Evolutionary conservation across 2,888 invertebrate species (phyloP).

Genomic region (Halocaridina rubra): DNA sequence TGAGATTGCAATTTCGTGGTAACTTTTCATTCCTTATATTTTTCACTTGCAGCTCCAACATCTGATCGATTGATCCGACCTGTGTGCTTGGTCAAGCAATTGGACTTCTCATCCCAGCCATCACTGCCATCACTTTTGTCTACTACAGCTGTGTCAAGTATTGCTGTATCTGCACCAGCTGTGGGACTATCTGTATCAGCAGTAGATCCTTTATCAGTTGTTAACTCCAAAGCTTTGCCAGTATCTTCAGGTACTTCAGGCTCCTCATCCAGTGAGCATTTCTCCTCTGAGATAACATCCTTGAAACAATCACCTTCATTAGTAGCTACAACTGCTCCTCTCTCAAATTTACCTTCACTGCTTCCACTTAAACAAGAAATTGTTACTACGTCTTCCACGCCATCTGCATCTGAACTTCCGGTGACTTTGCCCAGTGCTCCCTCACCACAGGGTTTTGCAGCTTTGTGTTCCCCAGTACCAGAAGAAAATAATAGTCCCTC

Average conservation of each 20-base stretch:
- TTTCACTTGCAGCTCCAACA: conserved; percentile 28
- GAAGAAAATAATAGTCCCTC: conserved; percentile 11
- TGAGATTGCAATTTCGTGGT: too few relatives aligned
- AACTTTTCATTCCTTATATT: too few relatives aligned
- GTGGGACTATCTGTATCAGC: not conserved
- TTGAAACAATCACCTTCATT: not conserved
- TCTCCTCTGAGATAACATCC: not conserved
- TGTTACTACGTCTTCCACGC: conserved; percentile 21
- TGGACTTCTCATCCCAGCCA: conserved; percentile 42
- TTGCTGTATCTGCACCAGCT: not conserved
- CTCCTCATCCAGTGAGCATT: not conserved
- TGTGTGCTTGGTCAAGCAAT: conserved; percentile 58
- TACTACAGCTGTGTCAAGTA: conserved; percentile 1
- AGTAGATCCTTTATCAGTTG: not conserved
- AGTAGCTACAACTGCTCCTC: not conserved
- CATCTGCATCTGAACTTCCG: not conserved
- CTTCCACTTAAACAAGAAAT: conserved; percentile 15
- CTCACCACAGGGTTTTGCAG: conserved; percentile 46
- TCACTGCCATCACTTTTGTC: conserved; percentile 25
- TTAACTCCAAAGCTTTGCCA: not conserved
- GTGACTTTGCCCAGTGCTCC: not conserved
- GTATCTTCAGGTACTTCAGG: not conserved
- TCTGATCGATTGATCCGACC: conserved; percentile 52
- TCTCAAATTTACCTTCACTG: not conserved
- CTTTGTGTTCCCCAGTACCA: conserved; percentile 37